phyloP scores from a whole-genome alignment of 2,113 vertebrate genomes.

The human (Homo sapiens) region DNA sequence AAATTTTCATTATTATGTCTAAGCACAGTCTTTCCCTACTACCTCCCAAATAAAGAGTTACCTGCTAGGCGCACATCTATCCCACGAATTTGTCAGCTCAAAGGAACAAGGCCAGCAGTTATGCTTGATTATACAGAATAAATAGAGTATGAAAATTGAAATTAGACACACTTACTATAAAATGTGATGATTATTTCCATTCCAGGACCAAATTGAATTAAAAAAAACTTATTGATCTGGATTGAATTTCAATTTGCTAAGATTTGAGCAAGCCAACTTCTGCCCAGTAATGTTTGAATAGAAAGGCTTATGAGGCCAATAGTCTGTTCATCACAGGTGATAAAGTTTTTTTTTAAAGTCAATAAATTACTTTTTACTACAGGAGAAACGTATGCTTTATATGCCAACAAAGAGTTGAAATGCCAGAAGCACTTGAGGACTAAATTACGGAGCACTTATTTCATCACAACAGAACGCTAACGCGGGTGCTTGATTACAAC shows the following conservation, averaged over 20 bases:
- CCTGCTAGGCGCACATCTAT: background rate
- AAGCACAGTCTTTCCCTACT: background rate
- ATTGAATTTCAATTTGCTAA: slow-evolving; percentile 52
- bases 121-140: slow-evolving; percentile 74
- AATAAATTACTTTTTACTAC: slow-evolving; percentile 59
- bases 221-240: slow-evolving; percentile 56
- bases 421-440: slow-evolving; percentile 55
- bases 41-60: slow-evolving; percentile 37
- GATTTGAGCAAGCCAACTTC: background rate
- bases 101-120: slow-evolving; percentile 54
- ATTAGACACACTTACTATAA: slow-evolving; percentile 70
- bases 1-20: slow-evolving; percentile 53
- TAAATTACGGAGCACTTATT: slow-evolving; percentile 69
- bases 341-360: slow-evolving; percentile 44
- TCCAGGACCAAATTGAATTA: slow-evolving; percentile 59
- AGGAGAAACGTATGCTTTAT: slow-evolving; percentile 61
- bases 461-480: slow-evolving; percentile 60
- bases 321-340: slow-evolving; percentile 27
- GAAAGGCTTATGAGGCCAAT: slow-evolving; percentile 23
- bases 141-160: slow-evolving; percentile 74
- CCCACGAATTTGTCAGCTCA: background rate
- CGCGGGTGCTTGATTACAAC: slow-evolving; percentile 64
- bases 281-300: background rate
- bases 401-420: slow-evolving; percentile 58
- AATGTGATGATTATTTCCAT: slow-evolving; percentile 73